phyloP scores from a whole-genome alignment of 2,797 vertebrate species.

The Leptodactylus fallax region DNA sequence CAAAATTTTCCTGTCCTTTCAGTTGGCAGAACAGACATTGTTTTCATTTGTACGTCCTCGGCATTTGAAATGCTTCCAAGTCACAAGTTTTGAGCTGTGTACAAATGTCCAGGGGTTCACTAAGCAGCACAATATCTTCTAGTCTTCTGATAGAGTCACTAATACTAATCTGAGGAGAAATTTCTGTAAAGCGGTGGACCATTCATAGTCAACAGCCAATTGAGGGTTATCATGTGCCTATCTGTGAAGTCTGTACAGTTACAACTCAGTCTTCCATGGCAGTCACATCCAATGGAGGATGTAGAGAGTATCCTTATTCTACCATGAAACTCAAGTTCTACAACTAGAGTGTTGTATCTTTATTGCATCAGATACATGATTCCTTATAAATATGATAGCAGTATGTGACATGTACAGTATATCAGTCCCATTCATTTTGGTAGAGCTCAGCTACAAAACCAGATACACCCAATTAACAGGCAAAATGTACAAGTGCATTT shows the following conservation, averaged over 20 bases:
- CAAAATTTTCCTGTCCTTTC: slow-evolving; percentile 15
- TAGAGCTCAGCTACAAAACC: no score
- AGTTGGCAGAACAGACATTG: slow-evolving; percentile 30
- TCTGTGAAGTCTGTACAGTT: background rate
- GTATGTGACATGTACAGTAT: background rate
- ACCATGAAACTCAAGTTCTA: no score
- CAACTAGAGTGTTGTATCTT: no score
- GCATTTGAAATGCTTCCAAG: slow-evolving; percentile 51
- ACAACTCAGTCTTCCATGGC: background rate
- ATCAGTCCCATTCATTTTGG: no score
- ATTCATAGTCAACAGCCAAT: background rate
- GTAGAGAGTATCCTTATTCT: background rate
- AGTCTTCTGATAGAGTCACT: background rate
- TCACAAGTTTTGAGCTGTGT: slow-evolving; percentile 19
- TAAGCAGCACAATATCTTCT: background rate
- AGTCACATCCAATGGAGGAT: background rate
- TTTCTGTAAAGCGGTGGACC: background rate
- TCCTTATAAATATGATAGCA: background rate
- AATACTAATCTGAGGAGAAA: background rate
- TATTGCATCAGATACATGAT: background rate
- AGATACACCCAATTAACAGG: no score
- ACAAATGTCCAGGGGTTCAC: slow-evolving; percentile 6
- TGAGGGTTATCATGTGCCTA: background rate
- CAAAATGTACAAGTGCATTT: no score
- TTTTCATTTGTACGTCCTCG: slow-evolving; percentile 17